Base-by-base conservation (phyloP, 2,797 vertebrate species). In the Ispidina picta region DNA sequence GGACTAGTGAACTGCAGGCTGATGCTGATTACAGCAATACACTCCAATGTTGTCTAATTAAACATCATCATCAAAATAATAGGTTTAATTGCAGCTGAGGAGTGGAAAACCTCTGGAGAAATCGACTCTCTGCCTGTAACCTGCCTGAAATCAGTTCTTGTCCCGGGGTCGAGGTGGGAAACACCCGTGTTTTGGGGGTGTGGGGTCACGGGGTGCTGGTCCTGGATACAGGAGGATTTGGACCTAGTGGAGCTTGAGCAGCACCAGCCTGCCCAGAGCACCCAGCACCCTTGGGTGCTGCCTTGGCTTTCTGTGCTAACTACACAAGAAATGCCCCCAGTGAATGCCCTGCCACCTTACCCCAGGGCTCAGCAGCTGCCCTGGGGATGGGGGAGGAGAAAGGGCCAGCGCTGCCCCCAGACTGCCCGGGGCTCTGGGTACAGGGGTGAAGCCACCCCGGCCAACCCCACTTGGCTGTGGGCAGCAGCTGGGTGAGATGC, bases 171-270 rank as follows among this genome's bases (percentile, higher is more conserved):
- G 20, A 25, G 51, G 12, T 41, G 58, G 63, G 58, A 35, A 43
- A 25, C 4, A 1, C 29, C 1, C 0, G 0, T 17, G 46, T 6
- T 18, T 23, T 2, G 21, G 58, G 1, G 1, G 23, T 1, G 6
- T 2, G 44, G 55, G 59, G 26, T 23, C 22, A 1, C 31, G 8
- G 0, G 1, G 5, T 15, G 12, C 44, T 15, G 54, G 15, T 12
- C 39, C 59, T 23, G 60, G 43, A 17, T 6, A 15, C 46, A 6
- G 52, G 19, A 10, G 65, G 64, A 18, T 76, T 33, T 37, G n/a
- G 26, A 10, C 26, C 35, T 2, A 0, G 21, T 1, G 0, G 62
- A 21, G 17, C 29, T 14, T 15, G 28, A 26, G 6, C 33, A 3
- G 14, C 3, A 4, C 12, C 1, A 2, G 29, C 11, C 28, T 4